Evolutionary conservation across 2,113 vertebrate species (phyloP), one percentile per base, ranked within the genome.

Genomic region (Desmodus rotundus): DNA sequence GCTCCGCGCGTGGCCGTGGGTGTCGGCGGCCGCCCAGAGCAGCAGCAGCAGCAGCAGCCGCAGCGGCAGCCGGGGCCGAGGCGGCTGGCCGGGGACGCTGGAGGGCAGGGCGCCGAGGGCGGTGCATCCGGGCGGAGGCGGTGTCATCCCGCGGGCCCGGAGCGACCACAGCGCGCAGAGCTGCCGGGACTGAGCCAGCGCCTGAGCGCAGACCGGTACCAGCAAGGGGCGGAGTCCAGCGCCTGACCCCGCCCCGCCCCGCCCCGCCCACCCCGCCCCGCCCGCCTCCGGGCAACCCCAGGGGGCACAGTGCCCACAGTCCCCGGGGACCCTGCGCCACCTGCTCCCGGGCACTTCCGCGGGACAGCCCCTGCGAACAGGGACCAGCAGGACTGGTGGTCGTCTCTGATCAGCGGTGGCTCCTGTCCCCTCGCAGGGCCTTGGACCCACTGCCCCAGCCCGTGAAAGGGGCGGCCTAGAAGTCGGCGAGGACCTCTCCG

Each of bases 71-170:
- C 88, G 5, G 1, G 41, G 76, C 78, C 80, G 3, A 72, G 77
- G 41, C 91, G 14, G 82, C 47, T 54, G 67, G 61, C 82, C 77
- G 73, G 70, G 38, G 70, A 68, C 86, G 82, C 94, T 61, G 94
- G 89, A n/a, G 89, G 82, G 78, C 93, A 63, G 95, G 88, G 91
- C 94, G 78, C 97, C 82, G 94, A 95, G 97, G 96, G 97, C 87
- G 96, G 97, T 91, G 94, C 93, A 96, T 93, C 93, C 74, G 13
- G 96, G 93, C 96, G 93, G 94, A 96, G 96, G 97, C 96, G 97
- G 97, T 95, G 97, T 95, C 97, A 98, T 98, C 95, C 95, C 96
- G 94, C 68, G 91, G 95, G 91, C 96, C 82, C 13, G 86, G 93
- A 95, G 96, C 96, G 88, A 97, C 96, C n/a, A 89, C 73, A 50